Evolutionary conservation across 2,113 vertebrate genomes (phyloP), one percentile per base, ranked within the genome.

Genomic region (Calidris pygmaea): DNA sequence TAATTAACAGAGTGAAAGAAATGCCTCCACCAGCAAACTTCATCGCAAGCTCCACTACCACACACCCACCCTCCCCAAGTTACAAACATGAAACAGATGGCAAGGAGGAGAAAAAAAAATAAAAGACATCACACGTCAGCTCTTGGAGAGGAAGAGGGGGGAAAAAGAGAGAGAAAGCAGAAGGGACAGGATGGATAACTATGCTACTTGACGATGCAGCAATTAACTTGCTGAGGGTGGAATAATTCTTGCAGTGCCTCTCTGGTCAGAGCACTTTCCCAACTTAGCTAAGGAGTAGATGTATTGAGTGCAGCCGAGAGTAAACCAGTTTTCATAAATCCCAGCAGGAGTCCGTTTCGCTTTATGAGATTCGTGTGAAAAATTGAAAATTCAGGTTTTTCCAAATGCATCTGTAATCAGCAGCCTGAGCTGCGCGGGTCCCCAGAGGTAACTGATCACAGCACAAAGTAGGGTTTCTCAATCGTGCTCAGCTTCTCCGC

Each of bases 361-460:
- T 97, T 96, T 95, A 90, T 95, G 94, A 97, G 96, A 96, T 97
- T 93, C 96, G 43, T 95, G 97, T 89, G 91, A 96, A 95, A 97
- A 97, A 95, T 89, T 95, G 97, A 96, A 97, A 97, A 96, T 96
- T 95, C 93, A 93, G 91, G 91, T 95, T 97, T 96, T 96, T 96
- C 72, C 80, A 39, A 89, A 95, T 76, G 94, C 94, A 96, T 97
- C 79, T 7, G 19, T 92, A 95, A 97, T 97, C 94, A 97, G 97
- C 91, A 94, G 90, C 89, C 93, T 56, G 94, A 85, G 93, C 93
- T 47, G 65, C 0, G 1, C 4, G 0, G 75, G 83, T 94, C 94
- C 87, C 96, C 65, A 72, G 91, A 73, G 96, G 94, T 56, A 86
- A 91, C 89, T 58, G 95, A 96, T 97, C 97, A 95, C 93, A 96